Conservation (phyloP, 2,888 invertebrate species). For the Cryptus viduatorius region DNA sequence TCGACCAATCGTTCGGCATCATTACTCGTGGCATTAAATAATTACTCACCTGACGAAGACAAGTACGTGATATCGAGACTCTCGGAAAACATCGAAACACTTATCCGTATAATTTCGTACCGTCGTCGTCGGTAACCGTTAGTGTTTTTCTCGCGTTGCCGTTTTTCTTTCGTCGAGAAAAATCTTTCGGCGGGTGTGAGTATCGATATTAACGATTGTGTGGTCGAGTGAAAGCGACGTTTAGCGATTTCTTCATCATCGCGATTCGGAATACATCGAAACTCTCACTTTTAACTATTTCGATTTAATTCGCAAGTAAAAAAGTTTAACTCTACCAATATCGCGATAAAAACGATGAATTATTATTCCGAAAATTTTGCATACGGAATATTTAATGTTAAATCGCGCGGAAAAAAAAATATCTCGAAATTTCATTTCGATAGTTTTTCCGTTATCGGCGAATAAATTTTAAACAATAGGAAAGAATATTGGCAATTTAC, state of each 20-base stretch:
- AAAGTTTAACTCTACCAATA: not conserved
- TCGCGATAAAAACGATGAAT: not conserved
- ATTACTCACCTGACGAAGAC: conserved; percentile 24
- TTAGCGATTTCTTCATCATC: not conserved
- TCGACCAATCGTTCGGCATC: conserved; percentile 44
- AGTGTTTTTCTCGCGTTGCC: not conserved
- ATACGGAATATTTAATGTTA: not conserved
- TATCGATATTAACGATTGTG: not conserved
- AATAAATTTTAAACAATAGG: not conserved
- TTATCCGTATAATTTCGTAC: not conserved
- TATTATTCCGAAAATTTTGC: not conserved
- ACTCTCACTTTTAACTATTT: not conserved
- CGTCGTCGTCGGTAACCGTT: not conserved
- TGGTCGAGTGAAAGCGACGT: not conserved
- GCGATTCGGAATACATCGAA: not conserved
- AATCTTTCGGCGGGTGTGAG: not conserved
- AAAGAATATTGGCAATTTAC: not conserved
- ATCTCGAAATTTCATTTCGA: not conserved
- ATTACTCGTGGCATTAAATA: conserved; percentile 25
- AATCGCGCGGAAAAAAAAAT: not conserved
- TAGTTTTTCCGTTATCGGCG: no score
- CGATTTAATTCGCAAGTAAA: not conserved
- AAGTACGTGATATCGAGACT: not conserved
- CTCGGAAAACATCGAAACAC: not conserved
- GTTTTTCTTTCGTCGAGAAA: not conserved